Conservation (phyloP, 2,888 invertebrate genomes). For the Tipula confusa region DNA sequence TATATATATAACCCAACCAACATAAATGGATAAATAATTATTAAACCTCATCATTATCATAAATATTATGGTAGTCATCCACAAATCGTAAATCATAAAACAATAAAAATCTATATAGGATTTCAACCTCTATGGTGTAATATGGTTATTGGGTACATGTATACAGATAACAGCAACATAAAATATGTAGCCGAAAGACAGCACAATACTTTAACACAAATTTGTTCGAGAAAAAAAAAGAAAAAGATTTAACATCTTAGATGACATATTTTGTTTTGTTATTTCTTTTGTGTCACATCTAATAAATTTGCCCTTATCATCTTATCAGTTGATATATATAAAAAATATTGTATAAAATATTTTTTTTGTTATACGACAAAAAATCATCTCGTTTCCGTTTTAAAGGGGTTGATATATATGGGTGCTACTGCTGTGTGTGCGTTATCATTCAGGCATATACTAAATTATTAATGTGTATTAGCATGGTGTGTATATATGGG, state of each 20-base stretch:
- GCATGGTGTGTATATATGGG: not conserved
- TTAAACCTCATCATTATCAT: slow-evolving; percentile 12
- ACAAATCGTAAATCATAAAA: not conserved
- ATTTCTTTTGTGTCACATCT: not conserved
- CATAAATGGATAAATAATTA: not conserved
- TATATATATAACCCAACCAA: not conserved
- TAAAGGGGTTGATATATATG: not conserved
- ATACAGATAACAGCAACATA: not conserved
- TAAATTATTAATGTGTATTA: not conserved
- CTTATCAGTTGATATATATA: not conserved
- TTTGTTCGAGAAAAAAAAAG: too few species aligned
- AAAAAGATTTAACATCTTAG: not conserved
- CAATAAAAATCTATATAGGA: not conserved
- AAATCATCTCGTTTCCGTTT: not conserved
- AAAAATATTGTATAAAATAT: not conserved
- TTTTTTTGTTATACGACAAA: not conserved
- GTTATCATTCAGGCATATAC: not conserved
- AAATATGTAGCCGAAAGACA: not conserved
- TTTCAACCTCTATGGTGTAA: not conserved
- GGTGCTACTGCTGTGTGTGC: not conserved
- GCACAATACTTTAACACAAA: not conserved
- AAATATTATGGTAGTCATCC: slow-evolving; percentile 12
- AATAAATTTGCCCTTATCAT: slow-evolving; percentile 13
- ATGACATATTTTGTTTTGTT: not conserved
- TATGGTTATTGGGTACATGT: not conserved